Percentiles rank a stretch among this genome's conserved stretches.
These are phyloP conservation scores for Microctenopoma lineatum DNA, from an alignment of 2,797 vertebrate species.

Conservation along the genomic window DNA sequence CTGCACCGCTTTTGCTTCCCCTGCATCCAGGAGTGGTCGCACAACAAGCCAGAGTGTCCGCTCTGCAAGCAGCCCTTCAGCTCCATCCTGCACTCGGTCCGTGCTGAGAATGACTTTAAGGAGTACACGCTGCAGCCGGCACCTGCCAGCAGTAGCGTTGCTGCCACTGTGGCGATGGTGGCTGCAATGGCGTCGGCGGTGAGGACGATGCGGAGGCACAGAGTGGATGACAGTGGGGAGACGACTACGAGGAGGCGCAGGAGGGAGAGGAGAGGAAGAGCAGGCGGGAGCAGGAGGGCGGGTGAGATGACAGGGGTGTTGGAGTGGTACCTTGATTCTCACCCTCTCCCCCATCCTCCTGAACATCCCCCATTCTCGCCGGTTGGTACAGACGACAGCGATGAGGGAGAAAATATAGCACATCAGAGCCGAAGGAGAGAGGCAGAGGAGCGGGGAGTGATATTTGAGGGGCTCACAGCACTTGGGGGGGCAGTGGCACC, in stretches of 20 bases:
- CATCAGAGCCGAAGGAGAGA: not conserved
- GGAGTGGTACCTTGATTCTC: constrained; percentile 63
- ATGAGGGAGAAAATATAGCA: constrained; percentile 26
- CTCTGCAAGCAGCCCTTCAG: constrained; percentile 93
- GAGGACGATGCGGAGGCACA: constrained; percentile 60
- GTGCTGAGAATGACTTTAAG: constrained; percentile 90
- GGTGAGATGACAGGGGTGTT: constrained; percentile 38
- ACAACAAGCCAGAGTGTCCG: constrained; percentile 94
- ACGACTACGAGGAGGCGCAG: constrained; percentile 14
- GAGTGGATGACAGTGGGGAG: not conserved
- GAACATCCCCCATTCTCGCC: constrained; percentile 15
- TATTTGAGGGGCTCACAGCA: constrained; percentile 84
- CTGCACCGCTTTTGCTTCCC: constrained; percentile 93
- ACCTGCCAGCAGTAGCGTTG: constrained; percentile 76
- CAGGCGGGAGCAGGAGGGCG: not conserved
- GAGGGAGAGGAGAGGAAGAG: constrained; percentile 27
- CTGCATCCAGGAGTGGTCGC: constrained; percentile 93
- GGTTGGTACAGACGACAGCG: constrained; percentile 6
- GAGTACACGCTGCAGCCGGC: constrained; percentile 85
- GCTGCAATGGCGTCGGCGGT: constrained; percentile 59
- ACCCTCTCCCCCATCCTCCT: constrained; percentile 26
- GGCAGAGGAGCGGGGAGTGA: constrained; percentile 50
- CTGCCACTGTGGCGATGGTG: constrained; percentile 65
- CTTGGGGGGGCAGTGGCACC: constrained; percentile 24
- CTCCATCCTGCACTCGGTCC: constrained; percentile 91